Percentiles rank a stretch among this genome's conserved stretches.
phyloP scores from a whole-genome alignment of 2,797 vertebrate species.

The Brachyalestes nurse region DNA sequence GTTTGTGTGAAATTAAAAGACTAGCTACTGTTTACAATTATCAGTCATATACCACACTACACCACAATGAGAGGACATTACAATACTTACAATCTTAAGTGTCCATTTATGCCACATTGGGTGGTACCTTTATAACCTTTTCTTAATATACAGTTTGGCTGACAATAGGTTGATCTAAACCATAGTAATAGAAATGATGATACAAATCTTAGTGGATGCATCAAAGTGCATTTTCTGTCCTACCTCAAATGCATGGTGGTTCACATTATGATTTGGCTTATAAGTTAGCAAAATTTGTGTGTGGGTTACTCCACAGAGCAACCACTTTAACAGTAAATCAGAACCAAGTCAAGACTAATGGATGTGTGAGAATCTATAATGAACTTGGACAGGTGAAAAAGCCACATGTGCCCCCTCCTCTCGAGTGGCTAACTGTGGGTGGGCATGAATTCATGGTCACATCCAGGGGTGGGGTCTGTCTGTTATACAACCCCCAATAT shows the following conservation, averaged over 20 bases:
- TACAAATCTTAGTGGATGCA: background rate
- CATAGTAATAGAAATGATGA: background rate
- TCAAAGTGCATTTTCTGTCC: background rate
- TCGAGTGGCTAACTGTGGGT: background rate
- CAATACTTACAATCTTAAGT: background rate
- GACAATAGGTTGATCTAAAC: background rate
- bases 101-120: background rate
- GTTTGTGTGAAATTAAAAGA: background rate
- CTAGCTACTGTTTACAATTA: background rate
- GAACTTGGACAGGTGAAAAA: slow-evolving; percentile 34
- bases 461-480: slow-evolving; percentile 2
- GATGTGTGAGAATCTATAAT: slow-evolving; percentile 7
- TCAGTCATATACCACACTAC: background rate
- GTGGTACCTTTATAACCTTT: background rate
- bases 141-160: background rate
- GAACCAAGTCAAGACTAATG: slow-evolving; percentile 22
- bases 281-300: background rate
- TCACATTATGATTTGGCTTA: background rate
- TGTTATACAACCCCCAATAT: slow-evolving; percentile 19
- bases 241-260: background rate
- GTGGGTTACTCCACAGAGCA: background rate
- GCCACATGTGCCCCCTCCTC: slow-evolving; percentile 24
- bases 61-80: background rate
- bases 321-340: background rate
- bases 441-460: slow-evolving; percentile 31